These are phyloP conservation scores for Python bivittatus DNA, from an alignment of 2,113 vertebrate genomes.

Conservation along the genomic window DNA sequence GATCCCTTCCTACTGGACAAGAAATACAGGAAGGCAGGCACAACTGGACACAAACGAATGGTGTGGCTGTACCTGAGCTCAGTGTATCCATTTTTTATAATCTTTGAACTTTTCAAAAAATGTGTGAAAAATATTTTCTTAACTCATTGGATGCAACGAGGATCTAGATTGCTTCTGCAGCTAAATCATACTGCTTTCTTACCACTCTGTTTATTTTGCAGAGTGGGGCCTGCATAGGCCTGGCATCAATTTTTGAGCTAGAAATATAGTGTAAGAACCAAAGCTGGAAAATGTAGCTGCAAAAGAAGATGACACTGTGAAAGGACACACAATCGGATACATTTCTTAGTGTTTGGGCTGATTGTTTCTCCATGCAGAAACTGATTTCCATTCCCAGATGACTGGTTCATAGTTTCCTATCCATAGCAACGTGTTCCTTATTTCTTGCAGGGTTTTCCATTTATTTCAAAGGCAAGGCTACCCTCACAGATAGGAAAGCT, in stretches of 20 bases:
- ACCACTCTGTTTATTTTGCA: neutral
- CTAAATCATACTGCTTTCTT: neutral
- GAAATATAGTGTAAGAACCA: neutral
- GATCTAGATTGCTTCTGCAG: neutral
- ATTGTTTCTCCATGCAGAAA: neutral
- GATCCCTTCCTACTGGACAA: neutral
- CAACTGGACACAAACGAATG: neutral
- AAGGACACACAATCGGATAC: neutral
- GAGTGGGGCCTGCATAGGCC: neutral
- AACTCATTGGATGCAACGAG: neutral
- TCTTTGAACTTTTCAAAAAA: neutral
- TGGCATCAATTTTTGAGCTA: neutral
- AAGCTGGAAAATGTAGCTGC: neutral
- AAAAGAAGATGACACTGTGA: neutral
- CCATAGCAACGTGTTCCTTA: too few species aligned
- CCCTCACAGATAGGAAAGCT: neutral
- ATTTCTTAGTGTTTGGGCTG: neutral
- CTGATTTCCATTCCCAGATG: neutral
- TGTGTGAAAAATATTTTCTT: neutral
- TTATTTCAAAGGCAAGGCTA: neutral
- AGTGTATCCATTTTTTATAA: neutral
- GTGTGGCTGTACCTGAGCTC: neutral
- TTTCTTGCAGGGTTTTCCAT: neutral
- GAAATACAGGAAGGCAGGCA: neutral
- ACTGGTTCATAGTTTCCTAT: neutral